These are phyloP conservation scores for Synergus laeviventris DNA, from an alignment of 2,888 invertebrate species.

Conservation along the genomic window DNA sequence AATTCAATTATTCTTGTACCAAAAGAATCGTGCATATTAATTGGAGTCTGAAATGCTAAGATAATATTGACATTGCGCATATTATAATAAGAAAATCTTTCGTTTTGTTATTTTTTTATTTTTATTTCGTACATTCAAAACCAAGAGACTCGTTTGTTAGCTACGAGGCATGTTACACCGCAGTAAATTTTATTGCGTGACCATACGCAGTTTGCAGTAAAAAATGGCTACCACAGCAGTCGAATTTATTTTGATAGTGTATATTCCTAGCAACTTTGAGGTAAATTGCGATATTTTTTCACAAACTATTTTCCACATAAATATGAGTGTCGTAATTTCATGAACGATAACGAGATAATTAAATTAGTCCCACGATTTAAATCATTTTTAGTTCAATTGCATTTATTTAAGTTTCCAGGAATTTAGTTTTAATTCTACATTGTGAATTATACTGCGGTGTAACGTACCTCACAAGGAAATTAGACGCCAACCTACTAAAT, in stretches of 20 bases:
- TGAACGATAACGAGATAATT: too few relatives aligned
- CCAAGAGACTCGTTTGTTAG: background rate
- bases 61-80: constrained; percentile 29
- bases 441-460: constrained; percentile 46
- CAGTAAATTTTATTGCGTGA: constrained; percentile 42
- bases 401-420: too few relatives aligned
- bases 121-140: constrained; percentile 27
- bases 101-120: background rate
- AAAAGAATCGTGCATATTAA: constrained; percentile 34
- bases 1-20: constrained; percentile 3
- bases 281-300: too few relatives aligned
- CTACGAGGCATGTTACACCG: background rate
- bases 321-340: too few relatives aligned
- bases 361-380: too few relatives aligned
- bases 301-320: too few relatives aligned
- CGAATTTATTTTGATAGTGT: too few relatives aligned
- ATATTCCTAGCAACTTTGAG: too few relatives aligned
- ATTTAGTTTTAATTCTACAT: too few relatives aligned
- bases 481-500: constrained; percentile 43
- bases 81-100: constrained; percentile 13
- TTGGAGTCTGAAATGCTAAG: constrained; percentile 18
- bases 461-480: constrained; percentile 42
- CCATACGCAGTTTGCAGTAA: too few relatives aligned
- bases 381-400: too few relatives aligned
- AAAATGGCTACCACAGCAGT: too few relatives aligned